phyloP scores from a whole-genome alignment of 2,113 vertebrate species.

The Pan troglodytes region DNA sequence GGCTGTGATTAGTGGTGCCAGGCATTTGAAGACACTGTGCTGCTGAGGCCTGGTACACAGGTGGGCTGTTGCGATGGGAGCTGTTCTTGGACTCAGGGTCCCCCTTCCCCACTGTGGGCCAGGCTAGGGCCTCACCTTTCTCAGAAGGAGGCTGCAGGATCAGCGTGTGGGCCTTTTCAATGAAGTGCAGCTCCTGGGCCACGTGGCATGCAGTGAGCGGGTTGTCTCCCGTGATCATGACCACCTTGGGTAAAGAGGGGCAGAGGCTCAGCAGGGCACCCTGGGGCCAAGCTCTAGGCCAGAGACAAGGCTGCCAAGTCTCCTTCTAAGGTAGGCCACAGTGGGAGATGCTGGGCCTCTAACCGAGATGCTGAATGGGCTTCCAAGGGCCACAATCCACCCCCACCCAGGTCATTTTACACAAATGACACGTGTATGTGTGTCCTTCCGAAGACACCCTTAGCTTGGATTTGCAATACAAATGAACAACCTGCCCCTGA shows the following conservation, averaged over 20 bases:
- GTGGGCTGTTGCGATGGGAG: background rate
- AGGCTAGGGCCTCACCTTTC: slow-evolving; percentile 57
- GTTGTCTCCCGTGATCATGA: slow-evolving; percentile 99
- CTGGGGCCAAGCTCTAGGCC: background rate
- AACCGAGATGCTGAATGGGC: background rate
- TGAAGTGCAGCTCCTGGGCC: slow-evolving; percentile 95
- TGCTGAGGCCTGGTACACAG: background rate
- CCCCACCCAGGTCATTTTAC: background rate
- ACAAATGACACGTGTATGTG: fast-evolving
- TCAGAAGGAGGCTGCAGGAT: slow-evolving; percentile 84
- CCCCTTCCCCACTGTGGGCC: too few relatives aligned
- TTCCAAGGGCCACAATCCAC: background rate
- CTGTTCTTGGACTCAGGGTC: background rate
- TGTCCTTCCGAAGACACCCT: background rate
- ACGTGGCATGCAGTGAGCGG: slow-evolving; percentile 97
- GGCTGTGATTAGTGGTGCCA: background rate
- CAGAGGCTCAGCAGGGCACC: fast-evolving
- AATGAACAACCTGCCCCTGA: background rate
- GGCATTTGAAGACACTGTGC: background rate
- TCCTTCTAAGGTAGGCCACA: background rate
- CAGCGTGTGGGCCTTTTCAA: slow-evolving; percentile 88
- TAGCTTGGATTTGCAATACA: background rate
- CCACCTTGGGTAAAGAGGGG: slow-evolving; percentile 86
- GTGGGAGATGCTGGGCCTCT: background rate
- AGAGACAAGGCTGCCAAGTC: background rate